These are phyloP conservation scores for Hipposideros larvatus DNA, from an alignment of 2,797 vertebrate genomes.

Conservation along the genomic window DNA sequence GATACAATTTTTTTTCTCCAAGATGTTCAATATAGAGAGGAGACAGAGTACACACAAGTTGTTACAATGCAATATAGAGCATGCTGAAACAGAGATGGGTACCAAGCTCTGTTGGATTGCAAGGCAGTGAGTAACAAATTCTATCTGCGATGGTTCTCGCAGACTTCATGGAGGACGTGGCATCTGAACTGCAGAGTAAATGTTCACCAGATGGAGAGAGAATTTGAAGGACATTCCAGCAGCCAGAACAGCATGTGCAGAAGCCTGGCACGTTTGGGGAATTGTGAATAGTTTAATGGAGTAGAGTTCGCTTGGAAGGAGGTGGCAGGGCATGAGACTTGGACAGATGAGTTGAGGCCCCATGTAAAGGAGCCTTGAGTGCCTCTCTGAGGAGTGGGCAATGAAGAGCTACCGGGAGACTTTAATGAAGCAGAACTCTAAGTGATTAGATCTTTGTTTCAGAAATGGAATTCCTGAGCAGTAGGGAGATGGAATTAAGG, in stretches of 20 bases:
- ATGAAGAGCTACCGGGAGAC: not conserved
- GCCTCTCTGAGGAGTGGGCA: not conserved
- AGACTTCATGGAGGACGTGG: not conserved
- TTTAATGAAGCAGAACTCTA: not conserved
- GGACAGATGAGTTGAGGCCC: not conserved
- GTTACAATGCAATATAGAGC: not conserved
- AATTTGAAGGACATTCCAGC: not conserved
- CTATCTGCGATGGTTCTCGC: not conserved
- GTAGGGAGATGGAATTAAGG: not conserved
- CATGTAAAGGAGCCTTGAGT: not conserved
- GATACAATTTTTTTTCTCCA: not conserved
- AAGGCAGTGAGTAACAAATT: not conserved
- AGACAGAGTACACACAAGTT: not conserved
- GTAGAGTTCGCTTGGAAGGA: not conserved
- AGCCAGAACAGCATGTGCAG: not conserved
- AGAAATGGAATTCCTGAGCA: conserved; percentile 27
- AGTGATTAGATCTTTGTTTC: not conserved
- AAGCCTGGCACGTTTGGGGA: not conserved
- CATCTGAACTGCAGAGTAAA: not conserved
- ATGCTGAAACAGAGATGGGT: not conserved
- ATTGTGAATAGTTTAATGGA: not conserved
- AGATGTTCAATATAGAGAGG: not conserved
- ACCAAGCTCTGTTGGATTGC: not conserved
- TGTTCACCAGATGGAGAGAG: not conserved
- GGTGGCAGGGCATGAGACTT: no score